Base-by-base conservation (phyloP, 1,140 invertebrate species). In the Atopsyche davidsoni region DNA sequence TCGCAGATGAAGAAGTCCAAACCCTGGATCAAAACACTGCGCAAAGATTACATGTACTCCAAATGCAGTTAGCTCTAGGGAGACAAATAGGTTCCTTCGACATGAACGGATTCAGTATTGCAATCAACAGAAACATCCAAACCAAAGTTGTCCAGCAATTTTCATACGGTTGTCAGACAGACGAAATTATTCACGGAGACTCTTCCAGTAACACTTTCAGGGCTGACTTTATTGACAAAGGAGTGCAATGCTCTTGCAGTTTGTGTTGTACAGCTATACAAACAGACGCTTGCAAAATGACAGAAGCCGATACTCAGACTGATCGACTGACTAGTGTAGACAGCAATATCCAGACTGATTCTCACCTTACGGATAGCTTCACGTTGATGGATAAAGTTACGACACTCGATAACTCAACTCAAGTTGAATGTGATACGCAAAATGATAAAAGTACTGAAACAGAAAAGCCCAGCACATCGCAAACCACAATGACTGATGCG, bases 31-130 rank as follows among this genome's bases (percentile, higher is more conserved):
- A 60, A 49, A 65, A 65, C 51, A 62, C 60, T 14, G 61, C 53
- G 19, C 62, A 69, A 51, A 52, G 54, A 39, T 46, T 60, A 9
- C 61, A 62, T 39, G 60, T 74, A 21, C 50, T 72, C 38, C 65
- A 71, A 58, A 73, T 70, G 64, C 70, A 73, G 60, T 49, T 67
- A 31, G 55, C 59, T 16, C 48, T 73, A 43, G 67, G 71, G 58
- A 68, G 66, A 54, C 64, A 61, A 47, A 57, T 69, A 52, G 61
- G 65, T n/a, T 62, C 67, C 32, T 59, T 71, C 47, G 66, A 70
- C 54, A 60, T 61, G 32, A 64, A 53, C 57, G 57, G 63, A 24
- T 58, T 71, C 45, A 58, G 59, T 21, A 62, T 74, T 17, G 67
- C 66, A 18, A 55, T 67, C n/a, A 73, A 67, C 46, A 59, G 67